phyloP scores from a whole-genome alignment of 2,797 vertebrate species.

The Phalloptychus januarius region DNA sequence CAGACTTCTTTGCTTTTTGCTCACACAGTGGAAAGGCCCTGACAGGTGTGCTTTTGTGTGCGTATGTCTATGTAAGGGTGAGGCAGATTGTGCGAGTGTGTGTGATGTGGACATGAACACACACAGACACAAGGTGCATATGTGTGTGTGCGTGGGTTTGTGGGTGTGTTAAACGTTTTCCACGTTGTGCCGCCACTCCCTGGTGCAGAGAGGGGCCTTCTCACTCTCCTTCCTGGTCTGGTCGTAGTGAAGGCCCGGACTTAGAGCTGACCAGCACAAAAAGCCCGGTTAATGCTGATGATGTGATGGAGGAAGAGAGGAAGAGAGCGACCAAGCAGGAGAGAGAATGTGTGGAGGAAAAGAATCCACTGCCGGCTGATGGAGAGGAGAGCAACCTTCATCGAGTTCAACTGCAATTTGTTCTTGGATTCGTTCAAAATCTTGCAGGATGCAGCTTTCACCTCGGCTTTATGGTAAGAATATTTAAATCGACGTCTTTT shows the following conservation, averaged over 20 bases:
- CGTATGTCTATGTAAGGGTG: conserved; percentile 73
- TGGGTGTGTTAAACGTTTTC: conserved; percentile 63
- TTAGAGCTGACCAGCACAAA: conserved; percentile 66
- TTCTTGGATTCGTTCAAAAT: conserved; percentile 45
- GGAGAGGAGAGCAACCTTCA: conserved; percentile 16
- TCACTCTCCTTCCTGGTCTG: conserved; percentile 78
- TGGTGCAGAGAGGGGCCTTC: conserved; percentile 74
- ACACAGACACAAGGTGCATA: conserved; percentile 35
- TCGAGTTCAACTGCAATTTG: conserved; percentile 8
- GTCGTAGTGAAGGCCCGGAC: conserved; percentile 67
- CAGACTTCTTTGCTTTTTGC: conserved; percentile 81
- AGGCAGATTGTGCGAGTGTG: conserved; percentile 67
- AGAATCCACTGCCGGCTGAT: conserved; percentile 15
- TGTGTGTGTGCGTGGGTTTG: conserved; percentile 31
- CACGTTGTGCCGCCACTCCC: conserved; percentile 63
- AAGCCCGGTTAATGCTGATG: conserved; percentile 50
- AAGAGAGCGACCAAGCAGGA: conserved; percentile 21
- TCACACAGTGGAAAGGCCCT: conserved; percentile 84
- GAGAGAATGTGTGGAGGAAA: conserved; percentile 20
- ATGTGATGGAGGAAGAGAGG: conserved; percentile 36
- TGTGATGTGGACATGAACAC: conserved; percentile 45
- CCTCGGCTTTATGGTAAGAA: conserved; percentile 64
- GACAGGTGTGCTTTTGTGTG: conserved; percentile 87
- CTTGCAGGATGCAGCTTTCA: conserved; percentile 20
- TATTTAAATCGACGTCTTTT: conserved; percentile 25